Base-by-base conservation (phyloP, 37 sponge, comb jelly and placozoan species). In the Axinella damicornis region DNA sequence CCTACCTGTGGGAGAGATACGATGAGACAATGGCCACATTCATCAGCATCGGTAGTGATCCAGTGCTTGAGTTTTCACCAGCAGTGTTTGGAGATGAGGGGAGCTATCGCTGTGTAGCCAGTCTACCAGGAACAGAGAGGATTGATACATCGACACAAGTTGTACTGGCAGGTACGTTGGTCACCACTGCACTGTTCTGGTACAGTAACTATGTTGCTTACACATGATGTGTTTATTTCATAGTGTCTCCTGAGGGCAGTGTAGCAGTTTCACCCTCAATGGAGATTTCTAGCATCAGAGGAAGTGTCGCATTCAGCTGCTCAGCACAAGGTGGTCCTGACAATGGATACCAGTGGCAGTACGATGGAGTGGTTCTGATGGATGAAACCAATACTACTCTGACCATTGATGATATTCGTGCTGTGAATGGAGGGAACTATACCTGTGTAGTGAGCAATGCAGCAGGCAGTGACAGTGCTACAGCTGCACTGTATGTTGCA, bases 401-500 rank as follows among this genome's bases (percentile, higher is more conserved):
- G 38, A 34, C 13, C 5, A 30, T 84, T 32, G 40, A 28, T 35
- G 20, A 54, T 12, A 64, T 78, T 14, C 78, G 21, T 89, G 90
- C 91, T 41, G 32, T 61, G 41, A 66, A 70, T 77, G 90, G 91
- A n/a, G 94, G 91, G 31, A 69, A 39, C 33, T 93, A 93, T 61
- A 82, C 37, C 30, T 93, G 94, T 74, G 55, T 74, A 25, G 91
- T 77, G 18, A 53, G 53, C 27, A 93, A 93, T 78, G 74, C 39
- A 65, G 83, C 83, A 32, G 89, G 89, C 28, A 80, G 37, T 57
- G 89, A 52, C 40, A 34, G 53, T 70, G 59, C 66, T 57, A 69
- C 31, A 22, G 55, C 53, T n/a, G 74, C 68, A 0, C 53, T 88
- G 32, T 76, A 75, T 40, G 63, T 88, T 33, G 9, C 21, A 2